Conservation (phyloP, 64 coral and sea anemone species). For the Montipora cactus region DNA sequence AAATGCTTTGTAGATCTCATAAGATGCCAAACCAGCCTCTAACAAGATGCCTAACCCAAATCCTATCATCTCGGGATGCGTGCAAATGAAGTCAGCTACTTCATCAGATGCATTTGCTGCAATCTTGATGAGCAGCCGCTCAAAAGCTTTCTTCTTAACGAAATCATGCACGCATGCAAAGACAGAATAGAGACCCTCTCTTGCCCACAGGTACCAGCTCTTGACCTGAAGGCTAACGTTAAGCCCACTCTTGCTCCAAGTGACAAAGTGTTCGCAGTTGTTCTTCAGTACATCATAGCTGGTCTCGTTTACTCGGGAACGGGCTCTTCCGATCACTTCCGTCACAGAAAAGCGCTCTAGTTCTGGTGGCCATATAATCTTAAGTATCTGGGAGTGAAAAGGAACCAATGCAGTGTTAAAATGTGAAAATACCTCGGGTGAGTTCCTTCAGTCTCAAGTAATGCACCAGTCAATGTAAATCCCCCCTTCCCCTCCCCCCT, state of each 20-base stretch:
- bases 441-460: too few relatives aligned
- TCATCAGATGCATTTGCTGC: slow-evolving; percentile 51
- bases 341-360: slow-evolving; percentile 10
- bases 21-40: not conserved
- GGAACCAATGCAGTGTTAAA: not conserved
- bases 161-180: not conserved
- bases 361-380: slow-evolving; percentile 43
- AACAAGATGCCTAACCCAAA: slow-evolving; percentile 16
- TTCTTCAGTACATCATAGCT: slow-evolving; percentile 36
- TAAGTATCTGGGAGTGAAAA: slow-evolving; percentile 1
- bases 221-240: slow-evolving; percentile 55
- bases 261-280: slow-evolving; percentile 71
- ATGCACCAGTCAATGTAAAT: too few relatives aligned
- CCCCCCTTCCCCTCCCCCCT: too few relatives aligned
- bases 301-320: not conserved
- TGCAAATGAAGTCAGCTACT: not conserved
- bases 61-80: not conserved
- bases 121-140: not conserved
- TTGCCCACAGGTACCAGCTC: not conserved
- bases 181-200: slow-evolving; percentile 9
- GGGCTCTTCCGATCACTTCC: slow-evolving; percentile 21
- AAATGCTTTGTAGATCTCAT: slow-evolving; percentile 20
- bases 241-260: slow-evolving; percentile 58
- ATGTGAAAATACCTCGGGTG: too few relatives aligned
- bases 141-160: not conserved